Evolutionary conservation across 1,140 invertebrate genomes (phyloP), one percentile per base, ranked within the genome.

Genomic region (Zaprionus kolodkinae): DNA sequence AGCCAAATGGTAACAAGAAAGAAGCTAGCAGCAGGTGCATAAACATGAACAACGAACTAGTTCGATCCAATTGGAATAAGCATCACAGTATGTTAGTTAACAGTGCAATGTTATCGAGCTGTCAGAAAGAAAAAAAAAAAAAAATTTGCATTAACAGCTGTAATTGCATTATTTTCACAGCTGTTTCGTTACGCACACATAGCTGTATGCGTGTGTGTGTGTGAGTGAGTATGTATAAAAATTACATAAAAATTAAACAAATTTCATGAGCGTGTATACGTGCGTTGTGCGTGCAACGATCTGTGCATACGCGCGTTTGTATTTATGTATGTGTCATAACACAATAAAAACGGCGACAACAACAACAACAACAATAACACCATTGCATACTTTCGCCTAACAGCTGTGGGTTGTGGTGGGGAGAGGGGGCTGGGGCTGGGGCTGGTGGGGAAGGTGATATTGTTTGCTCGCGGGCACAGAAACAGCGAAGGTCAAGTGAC

Each of bases 401-500:
- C 45, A 48, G 45, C 10, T 15, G 21, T n/a, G 40, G 17, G 15
- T 3, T n/a, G n/a, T n/a, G n/a, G 27, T 2, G 6, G 27, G 27
- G 27, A 5, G 3, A 30, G 27, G n/a, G n/a, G n/a, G n/a, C n/a
- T n/a, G n/a, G n/a, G n/a, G n/a, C n/a, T n/a, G n/a, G n/a, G n/a
- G n/a, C 4, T 27, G 25, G 1, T 4, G 25, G 25, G 45, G 40
- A 59, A 57, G 43, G 17, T 66, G 25, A 57, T 54, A 45, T 68
- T 17, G 15, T 62, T 62, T 15, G 21, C 55, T 60, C 21, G 60
- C 50, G 25, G 4, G 38, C 63, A 13, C 57, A 78, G 63, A 40
- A 72, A 72, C 55, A 45, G 17, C 72, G 64, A 78, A 81, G 76
- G 78, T 81, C 78, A 81, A 81, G 59, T 79, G 77, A 79, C 77